Conservation (phyloP, 2,113 vertebrate genomes). For the Paramisgurnus dabryanus region DNA sequence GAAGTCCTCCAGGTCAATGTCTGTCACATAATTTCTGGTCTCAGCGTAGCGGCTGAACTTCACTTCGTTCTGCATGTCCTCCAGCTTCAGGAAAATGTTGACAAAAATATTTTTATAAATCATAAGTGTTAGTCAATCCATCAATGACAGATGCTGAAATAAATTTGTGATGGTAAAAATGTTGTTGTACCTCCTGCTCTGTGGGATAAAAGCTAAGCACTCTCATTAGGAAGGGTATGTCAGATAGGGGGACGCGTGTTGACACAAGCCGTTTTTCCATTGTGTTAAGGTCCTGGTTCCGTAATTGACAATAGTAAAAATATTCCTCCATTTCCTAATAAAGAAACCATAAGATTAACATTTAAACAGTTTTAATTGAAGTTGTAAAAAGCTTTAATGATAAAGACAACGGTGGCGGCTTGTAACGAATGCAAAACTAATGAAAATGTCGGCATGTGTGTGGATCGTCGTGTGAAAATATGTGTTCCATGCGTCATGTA, state of each 20-base stretch:
- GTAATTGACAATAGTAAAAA: conserved; percentile 90
- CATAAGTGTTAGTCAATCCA: background rate
- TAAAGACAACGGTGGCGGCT: no score
- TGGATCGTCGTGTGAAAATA: no score
- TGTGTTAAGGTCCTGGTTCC: conserved; percentile 74
- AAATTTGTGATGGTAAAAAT: background rate
- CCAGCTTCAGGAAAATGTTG: conserved; percentile 73
- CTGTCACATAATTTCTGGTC: conserved; percentile 79
- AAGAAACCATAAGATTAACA: conserved; percentile 42
- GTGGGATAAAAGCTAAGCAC: conserved; percentile 89
- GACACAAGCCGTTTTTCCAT: conserved; percentile 81
- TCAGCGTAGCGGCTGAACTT: conserved; percentile 86
- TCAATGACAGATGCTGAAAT: conserved; percentile 6
- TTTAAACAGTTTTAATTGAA: background rate
- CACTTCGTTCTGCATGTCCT: conserved; percentile 89
- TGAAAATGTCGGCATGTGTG: no score
- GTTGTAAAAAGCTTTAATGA: no score
- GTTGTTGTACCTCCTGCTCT: conserved; percentile 82
- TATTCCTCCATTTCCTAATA: conserved; percentile 89
- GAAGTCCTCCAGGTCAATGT: conserved; percentile 84
- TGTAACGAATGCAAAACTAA: no score
- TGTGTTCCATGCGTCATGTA: no score
- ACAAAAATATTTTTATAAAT: background rate
- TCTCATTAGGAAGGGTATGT: conserved; percentile 87
- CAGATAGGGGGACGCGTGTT: conserved; percentile 78